Evolutionary conservation across 2,113 vertebrate species (phyloP), one percentile per base, ranked within the genome.

Genomic region (Boulengeromyrus knoepffleri): DNA sequence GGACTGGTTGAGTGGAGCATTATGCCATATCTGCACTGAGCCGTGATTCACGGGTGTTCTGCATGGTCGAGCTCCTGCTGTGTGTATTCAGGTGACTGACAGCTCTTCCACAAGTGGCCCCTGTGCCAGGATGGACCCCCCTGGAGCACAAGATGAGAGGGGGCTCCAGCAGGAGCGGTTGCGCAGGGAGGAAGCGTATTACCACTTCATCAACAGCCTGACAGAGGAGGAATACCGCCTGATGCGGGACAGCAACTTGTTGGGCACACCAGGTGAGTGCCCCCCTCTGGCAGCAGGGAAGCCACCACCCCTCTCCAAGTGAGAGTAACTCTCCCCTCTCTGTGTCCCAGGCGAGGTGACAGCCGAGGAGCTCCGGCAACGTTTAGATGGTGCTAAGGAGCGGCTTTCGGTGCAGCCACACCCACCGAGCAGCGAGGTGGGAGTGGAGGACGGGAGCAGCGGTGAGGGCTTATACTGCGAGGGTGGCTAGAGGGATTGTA

Each of bases 131-230:
- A 97, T 97, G 96, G 96, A 97, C 95, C 96, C 96, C 96, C 95
- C 96, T 94, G 88, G 89, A 58, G 53, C 88, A 36, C 95, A 95
- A 93, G 96, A 96, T 90, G 97, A 98, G 94, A 96, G 97, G 70
- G 95, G 96, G 77, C 95, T 97, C 91, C 98, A 99, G 93, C 97
- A 97, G 93, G 98, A 99, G 91, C 97, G 98, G 91, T 97, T 99
- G 92, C 96, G 95, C 5, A 95, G 98, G 94, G 98, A 99, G 95
- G 98, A 99, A 94, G 97, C 98, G 8, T 99, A 99, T 95, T 99
- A 99, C 91, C 97, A 99, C 92, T 99, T 99, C 92, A 98, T 99
- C 92, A 98, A 99, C 92, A 97, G 97, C 27, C 93, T 99, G 90
- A 98, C 92, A 88, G 98, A 99, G 90, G 98, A 99, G 91, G 98